Evolutionary conservation across 2,113 vertebrate species (phyloP).

Genomic region (Pygoscelis antarcticus): DNA sequence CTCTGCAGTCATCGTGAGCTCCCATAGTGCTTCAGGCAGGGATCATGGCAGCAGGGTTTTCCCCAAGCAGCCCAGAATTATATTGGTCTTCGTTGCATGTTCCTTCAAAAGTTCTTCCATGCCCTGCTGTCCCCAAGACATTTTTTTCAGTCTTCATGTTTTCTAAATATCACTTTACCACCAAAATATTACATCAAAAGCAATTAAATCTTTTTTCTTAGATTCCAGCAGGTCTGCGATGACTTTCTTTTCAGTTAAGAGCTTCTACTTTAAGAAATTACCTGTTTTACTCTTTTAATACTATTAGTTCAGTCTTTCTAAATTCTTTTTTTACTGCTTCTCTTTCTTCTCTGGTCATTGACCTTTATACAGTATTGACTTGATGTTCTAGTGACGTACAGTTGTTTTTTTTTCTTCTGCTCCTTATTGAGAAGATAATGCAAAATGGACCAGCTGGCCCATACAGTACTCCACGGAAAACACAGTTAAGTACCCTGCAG

Average conservation of each 20-base stretch:
- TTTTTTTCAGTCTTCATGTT: background rate
- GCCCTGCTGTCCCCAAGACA: accelerated
- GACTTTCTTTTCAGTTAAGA: background rate
- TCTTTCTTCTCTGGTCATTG: background rate
- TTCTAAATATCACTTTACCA: background rate
- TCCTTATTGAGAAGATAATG: background rate
- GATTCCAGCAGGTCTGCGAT: background rate
- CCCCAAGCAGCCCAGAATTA: background rate
- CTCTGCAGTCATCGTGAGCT: background rate
- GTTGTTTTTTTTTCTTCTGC: background rate
- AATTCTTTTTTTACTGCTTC: background rate
- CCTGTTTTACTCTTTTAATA: background rate
- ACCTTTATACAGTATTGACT: background rate
- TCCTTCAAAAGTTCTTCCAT: background rate
- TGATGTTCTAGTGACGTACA: background rate
- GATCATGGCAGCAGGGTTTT: background rate
- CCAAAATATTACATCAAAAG: background rate
- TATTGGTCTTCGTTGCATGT: background rate
- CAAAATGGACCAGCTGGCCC: background rate
- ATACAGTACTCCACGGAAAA: background rate
- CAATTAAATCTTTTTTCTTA: background rate
- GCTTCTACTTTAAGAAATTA: background rate
- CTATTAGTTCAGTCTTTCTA: background rate
- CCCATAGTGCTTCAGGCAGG: background rate
- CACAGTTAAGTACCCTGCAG: background rate